These are phyloP conservation scores for Homarus gammarus DNA, from an alignment of 2,888 invertebrate species.

Conservation along the genomic window DNA sequence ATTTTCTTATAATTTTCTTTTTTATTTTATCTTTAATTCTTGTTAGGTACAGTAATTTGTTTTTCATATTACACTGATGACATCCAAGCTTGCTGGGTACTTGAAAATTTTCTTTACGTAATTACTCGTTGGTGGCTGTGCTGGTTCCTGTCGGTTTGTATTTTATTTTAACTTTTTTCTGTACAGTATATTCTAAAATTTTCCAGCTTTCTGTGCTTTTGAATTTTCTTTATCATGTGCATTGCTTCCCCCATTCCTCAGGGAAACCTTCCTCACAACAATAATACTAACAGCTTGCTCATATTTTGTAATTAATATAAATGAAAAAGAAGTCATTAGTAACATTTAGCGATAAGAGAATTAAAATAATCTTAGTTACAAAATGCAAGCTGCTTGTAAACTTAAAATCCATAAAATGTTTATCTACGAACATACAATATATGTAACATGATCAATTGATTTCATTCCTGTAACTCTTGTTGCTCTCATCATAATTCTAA, in stretches of 20 bases:
- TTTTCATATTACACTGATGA: conserved; percentile 29
- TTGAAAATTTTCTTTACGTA: conserved; percentile 39
- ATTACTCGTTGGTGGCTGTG: conserved; percentile 60
- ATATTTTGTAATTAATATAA: neutral
- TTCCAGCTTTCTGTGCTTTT: conserved; percentile 3
- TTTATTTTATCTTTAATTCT: conserved; percentile 15
- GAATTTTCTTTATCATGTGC: neutral
- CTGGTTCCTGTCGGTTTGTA: conserved; percentile 67
- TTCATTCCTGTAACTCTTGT: neutral
- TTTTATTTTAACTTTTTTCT: conserved; percentile 55
- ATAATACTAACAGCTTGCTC: neutral
- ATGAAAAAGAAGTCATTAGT: neutral
- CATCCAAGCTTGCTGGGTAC: conserved; percentile 59
- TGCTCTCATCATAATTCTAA: neutral
- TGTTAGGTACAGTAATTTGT: conserved; percentile 34
- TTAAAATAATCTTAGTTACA: neutral
- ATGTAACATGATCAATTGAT: neutral
- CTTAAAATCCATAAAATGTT: neutral
- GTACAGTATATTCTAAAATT: neutral
- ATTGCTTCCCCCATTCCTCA: neutral
- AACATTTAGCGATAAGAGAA: neutral
- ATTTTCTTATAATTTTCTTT: neutral
- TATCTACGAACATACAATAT: neutral
- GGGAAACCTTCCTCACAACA: neutral
- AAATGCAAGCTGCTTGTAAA: neutral